Conservation (phyloP, 2,888 invertebrate species). For the Brachynemurus nebulosus region DNA sequence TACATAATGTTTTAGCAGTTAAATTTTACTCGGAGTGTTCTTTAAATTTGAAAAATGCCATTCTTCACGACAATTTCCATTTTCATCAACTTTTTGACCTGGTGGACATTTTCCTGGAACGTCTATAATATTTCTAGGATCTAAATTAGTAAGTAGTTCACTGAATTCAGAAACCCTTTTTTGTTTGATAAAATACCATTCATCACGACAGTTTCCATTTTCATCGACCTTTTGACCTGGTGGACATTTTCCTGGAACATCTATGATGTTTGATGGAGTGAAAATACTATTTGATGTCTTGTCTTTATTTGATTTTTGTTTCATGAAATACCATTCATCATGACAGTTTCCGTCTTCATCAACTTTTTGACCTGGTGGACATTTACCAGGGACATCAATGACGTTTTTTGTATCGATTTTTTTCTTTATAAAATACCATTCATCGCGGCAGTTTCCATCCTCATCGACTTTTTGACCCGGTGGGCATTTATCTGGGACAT, state of each 20-base stretch:
- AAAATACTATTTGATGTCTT: neutral
- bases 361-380: neutral
- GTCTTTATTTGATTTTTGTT: neutral
- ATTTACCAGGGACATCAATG: conserved; percentile 4
- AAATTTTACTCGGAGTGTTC: no score
- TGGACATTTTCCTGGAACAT: conserved; percentile 6
- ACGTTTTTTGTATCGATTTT: neutral
- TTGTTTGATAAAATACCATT: neutral
- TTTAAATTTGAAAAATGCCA: neutral
- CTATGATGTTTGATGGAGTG: neutral
- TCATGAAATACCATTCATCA: neutral
- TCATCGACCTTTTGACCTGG: conserved; percentile 9
- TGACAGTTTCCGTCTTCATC: conserved; percentile 1
- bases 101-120: conserved; percentile 8
- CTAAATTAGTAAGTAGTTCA: neutral
- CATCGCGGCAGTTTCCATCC: conserved; percentile 2
- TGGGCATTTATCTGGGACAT: neutral
- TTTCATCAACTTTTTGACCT: conserved; percentile 7
- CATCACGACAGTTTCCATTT: conserved; percentile 7
- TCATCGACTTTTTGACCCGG: neutral
- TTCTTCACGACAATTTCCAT: conserved; percentile 8
- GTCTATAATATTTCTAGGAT: neutral
- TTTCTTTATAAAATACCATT: neutral
- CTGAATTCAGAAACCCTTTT: no score
- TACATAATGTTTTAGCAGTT: no score